Conservation (phyloP, 1,140 invertebrate species). For the Rhopalosiphum maidis region DNA sequence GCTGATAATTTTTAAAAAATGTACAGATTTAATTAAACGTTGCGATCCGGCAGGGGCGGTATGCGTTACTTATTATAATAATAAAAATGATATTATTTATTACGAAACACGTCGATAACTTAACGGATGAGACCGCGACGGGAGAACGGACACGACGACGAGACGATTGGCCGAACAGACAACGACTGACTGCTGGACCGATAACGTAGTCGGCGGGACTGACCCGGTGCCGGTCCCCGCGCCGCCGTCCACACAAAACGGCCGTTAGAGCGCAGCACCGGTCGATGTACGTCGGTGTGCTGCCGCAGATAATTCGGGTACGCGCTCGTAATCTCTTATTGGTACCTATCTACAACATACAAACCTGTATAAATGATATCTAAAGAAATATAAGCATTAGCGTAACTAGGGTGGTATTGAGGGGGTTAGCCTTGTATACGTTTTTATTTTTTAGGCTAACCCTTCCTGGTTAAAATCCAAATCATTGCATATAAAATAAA, state of each 20-base stretch:
- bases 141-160: background rate
- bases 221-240: background rate
- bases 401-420: too few relatives aligned
- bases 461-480: too few relatives aligned
- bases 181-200: conserved; percentile 22
- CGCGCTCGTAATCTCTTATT: background rate
- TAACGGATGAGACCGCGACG: background rate
- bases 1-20: background rate
- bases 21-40: background rate
- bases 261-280: conserved; percentile 31
- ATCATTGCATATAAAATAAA: too few relatives aligned
- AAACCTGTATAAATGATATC: background rate
- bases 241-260: background rate
- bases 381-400: too few relatives aligned
- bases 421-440: too few relatives aligned
- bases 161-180: conserved; percentile 18
- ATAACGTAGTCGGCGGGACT: conserved; percentile 14
- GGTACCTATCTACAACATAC: too few relatives aligned
- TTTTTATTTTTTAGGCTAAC: too few relatives aligned
- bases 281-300: background rate
- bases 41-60: background rate
- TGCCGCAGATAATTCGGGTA: background rate
- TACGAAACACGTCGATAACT: background rate
- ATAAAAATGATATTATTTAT: background rate
- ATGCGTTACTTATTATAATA: background rate